These are phyloP conservation scores for Caenorhabditis sp. DNA, from an alignment of 2,888 invertebrate species.

Conservation along the genomic window DNA sequence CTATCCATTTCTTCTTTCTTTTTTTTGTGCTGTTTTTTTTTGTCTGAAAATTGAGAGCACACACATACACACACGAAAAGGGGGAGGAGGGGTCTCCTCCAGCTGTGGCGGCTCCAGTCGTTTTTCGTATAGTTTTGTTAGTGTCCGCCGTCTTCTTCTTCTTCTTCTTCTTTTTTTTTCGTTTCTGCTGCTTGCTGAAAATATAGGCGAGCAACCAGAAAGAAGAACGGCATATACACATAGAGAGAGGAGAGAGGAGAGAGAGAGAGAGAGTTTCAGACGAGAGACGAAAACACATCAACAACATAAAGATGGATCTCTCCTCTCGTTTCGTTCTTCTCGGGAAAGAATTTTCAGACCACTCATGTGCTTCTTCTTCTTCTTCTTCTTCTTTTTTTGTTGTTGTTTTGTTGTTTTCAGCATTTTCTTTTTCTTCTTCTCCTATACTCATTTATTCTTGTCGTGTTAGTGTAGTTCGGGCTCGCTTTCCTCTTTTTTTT, in stretches of 20 bases:
- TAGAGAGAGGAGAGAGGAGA: constrained; percentile 12
- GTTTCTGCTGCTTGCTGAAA: neutral
- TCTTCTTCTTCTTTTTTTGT: too few relatives aligned
- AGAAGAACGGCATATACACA: constrained; percentile 15
- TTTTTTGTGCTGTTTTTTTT: neutral
- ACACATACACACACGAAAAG: constrained; percentile 7
- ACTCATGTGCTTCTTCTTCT: neutral
- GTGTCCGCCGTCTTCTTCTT: constrained; percentile 23
- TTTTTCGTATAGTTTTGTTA: constrained; percentile 46
- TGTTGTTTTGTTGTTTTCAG: too few relatives aligned
- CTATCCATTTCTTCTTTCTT: constrained; percentile 12
- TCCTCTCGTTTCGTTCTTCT: too few relatives aligned
- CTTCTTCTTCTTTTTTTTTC: neutral
- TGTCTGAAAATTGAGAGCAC: constrained; percentile 25
- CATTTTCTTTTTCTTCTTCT: neutral
- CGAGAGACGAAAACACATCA: constrained; percentile 4
- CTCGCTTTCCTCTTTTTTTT: neutral
- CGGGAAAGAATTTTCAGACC: too few relatives aligned
- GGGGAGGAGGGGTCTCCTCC: neutral
- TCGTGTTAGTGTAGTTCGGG: neutral
- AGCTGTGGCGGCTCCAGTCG: constrained; percentile 10
- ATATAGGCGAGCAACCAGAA: constrained; percentile 12
- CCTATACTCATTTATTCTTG: neutral
- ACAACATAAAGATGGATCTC: too few relatives aligned
- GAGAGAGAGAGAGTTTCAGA: constrained; percentile 10